These are phyloP conservation scores for Mastomys coucha DNA, from an alignment of 2,113 vertebrate genomes.

Conservation along the genomic window DNA sequence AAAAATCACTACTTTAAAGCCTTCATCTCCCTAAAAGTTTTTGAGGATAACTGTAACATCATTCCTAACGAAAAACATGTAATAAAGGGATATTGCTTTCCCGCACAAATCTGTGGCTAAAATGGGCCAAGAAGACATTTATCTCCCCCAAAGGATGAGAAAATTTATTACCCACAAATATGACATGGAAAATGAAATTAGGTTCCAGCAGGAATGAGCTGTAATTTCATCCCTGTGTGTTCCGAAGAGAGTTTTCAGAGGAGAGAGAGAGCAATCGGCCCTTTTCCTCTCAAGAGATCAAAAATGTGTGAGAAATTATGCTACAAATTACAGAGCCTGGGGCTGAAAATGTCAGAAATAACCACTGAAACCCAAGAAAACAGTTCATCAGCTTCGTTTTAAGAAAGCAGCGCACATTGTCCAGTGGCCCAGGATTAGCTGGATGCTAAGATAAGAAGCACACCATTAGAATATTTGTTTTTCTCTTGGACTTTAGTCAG, in stretches of 20 bases:
- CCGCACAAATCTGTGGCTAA: neutral
- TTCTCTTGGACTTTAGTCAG: neutral
- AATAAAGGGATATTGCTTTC: conserved; percentile 34
- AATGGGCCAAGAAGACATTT: neutral
- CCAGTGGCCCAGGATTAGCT: conserved; percentile 22
- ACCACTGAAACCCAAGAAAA: conserved; percentile 53
- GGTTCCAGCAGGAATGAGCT: conserved; percentile 65
- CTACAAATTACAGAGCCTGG: conserved; percentile 58
- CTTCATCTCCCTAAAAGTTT: conserved; percentile 11
- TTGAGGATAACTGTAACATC: neutral
- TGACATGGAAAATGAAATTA: conserved; percentile 66
- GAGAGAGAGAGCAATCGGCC: conserved; percentile 36
- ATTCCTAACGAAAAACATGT: conserved; percentile 13
- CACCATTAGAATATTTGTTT: conserved; percentile 25
- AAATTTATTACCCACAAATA: conserved; percentile 66
- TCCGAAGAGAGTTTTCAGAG: conserved; percentile 65
- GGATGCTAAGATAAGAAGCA: conserved; percentile 64
- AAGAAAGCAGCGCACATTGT: neutral
- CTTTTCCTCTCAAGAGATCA: conserved; percentile 70
- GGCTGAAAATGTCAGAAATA: conserved; percentile 78
- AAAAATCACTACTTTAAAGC: neutral
- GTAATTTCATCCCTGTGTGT: conserved; percentile 32
- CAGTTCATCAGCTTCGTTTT: conserved; percentile 55
- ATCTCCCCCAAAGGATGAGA: conserved; percentile 68
- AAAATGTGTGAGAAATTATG: conserved; percentile 79